Conservation (phyloP, 2,888 invertebrate genomes). For the Chalcosyrphus nemorum region DNA sequence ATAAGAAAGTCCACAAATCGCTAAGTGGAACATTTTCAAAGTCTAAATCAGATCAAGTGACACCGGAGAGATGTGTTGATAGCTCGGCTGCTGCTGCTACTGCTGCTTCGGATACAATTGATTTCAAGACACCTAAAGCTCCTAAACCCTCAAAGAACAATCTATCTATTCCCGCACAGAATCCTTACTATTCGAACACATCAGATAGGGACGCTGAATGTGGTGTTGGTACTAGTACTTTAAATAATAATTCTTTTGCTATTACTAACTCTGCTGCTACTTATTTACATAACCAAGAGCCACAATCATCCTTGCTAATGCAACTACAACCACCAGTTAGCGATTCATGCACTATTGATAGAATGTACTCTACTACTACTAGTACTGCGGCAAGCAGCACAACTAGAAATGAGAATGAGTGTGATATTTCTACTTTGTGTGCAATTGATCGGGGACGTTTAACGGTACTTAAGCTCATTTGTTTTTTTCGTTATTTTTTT, state of each 20-base stretch:
- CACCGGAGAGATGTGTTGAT: conserved; percentile 32
- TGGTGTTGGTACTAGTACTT: conserved; percentile 74
- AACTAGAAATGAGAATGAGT: conserved; percentile 75
- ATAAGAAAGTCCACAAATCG: conserved; percentile 46
- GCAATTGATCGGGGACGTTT: conserved; percentile 77
- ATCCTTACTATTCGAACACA: conserved; percentile 27
- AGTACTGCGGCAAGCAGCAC: conserved; percentile 82
- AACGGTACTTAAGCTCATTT: conserved; percentile 83
- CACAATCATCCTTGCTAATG: conserved; percentile 63
- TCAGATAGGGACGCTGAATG: conserved; percentile 60
- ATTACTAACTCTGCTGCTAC: conserved; percentile 53
- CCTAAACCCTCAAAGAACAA: conserved; percentile 75
- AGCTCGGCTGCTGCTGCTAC: neutral
- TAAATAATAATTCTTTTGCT: conserved; percentile 58
- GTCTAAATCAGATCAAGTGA: conserved; percentile 70
- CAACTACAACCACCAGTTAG: conserved; percentile 74
- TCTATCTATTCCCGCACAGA: conserved; percentile 10
- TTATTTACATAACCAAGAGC: conserved; percentile 72
- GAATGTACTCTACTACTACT: conserved; percentile 60
- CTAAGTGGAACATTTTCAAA: conserved; percentile 35
- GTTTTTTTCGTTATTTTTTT: conserved; percentile 38
- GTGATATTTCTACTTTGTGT: conserved; percentile 75
- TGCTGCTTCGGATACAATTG: conserved; percentile 71
- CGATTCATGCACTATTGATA: conserved; percentile 73
- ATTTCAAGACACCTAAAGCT: conserved; percentile 81